phyloP scores from a whole-genome alignment of 2,888 invertebrate genomes.

The Trichopria drosophilae region DNA sequence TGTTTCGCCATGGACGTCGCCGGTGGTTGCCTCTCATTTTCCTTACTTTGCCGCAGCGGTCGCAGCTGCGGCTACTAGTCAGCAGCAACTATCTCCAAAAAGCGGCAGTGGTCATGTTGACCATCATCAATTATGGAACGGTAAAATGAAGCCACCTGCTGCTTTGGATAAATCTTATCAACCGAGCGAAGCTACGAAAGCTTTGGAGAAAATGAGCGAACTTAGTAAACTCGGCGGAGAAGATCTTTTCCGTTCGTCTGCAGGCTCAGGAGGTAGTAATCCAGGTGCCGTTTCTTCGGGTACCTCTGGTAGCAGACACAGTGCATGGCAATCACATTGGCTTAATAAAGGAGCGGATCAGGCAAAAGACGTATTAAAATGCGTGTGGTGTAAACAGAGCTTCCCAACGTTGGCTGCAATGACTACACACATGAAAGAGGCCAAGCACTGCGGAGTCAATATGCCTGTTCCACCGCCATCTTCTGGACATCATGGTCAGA shows the following conservation, averaged over 20 bases:
- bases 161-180: conserved; percentile 54
- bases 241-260: conserved; percentile 69
- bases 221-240: conserved; percentile 83
- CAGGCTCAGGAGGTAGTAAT: conserved; percentile 61
- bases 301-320: conserved; percentile 71
- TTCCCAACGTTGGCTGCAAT: conserved; percentile 92
- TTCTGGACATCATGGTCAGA: conserved; percentile 60
- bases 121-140: conserved; percentile 69
- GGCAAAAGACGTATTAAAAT: conserved; percentile 93
- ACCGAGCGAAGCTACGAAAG: conserved; percentile 83
- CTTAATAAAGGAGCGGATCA: conserved; percentile 93
- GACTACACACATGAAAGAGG: conserved; percentile 97
- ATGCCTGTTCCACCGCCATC: conserved; percentile 72
- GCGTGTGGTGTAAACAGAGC: conserved; percentile 98
- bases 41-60: conserved; percentile 81
- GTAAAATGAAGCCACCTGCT: conserved; percentile 75
- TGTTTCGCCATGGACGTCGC: conserved; percentile 78
- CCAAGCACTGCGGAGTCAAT: conserved; percentile 91
- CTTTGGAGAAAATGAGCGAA: conserved; percentile 89
- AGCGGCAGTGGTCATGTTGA: conserved; percentile 59
- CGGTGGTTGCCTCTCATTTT: conserved; percentile 73
- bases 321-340: conserved; percentile 98
- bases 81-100: conserved; percentile 70
- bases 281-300: conserved; percentile 64
- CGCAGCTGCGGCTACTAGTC: conserved; percentile 71